A percentile compares a stretch with the other conserved stretches of the same genome.
Evolutionary conservation across 2,888 invertebrate species (phyloP).

Genomic region (Dichetophora obliterata): DNA sequence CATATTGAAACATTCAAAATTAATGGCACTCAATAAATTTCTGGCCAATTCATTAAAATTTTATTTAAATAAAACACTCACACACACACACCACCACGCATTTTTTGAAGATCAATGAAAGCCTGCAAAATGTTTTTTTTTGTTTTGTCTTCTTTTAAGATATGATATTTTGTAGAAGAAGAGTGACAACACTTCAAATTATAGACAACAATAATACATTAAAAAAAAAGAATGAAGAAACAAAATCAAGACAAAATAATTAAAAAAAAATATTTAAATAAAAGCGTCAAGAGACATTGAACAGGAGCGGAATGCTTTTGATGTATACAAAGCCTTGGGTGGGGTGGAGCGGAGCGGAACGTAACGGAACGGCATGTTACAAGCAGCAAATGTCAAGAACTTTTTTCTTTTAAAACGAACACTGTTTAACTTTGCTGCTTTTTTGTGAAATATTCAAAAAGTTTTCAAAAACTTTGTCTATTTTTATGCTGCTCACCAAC

Average conservation of each 20-base stretch:
- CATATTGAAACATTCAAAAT: conserved; percentile 21
- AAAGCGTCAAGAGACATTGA: not conserved
- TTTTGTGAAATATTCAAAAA: too few relatives aligned
- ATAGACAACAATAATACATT: not conserved
- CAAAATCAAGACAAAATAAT: not conserved
- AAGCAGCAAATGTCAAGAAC: not conserved
- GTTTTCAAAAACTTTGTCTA: too few relatives aligned
- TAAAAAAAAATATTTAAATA: not conserved
- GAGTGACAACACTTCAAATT: conserved; percentile 3
- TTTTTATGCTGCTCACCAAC: too few relatives aligned
- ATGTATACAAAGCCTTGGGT: conserved; percentile 4
- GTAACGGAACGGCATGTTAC: not conserved
- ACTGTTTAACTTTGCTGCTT: not conserved
- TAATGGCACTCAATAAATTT: conserved; percentile 30
- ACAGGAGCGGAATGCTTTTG: conserved; percentile 11
- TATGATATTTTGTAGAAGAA: not conserved
- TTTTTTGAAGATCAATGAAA: conserved; percentile 21
- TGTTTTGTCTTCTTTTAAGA: too few relatives aligned
- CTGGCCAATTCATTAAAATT: conserved; percentile 17
- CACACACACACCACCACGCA: not conserved
- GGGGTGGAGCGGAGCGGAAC: not conserved
- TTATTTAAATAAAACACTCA: not conserved
- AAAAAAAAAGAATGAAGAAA: not conserved
- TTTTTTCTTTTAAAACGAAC: not conserved
- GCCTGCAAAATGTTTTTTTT: not conserved